Evolutionary conservation across 1,140 invertebrate species (phyloP), one percentile per base, ranked within the genome.

Genomic region (Drosophila baimaii): DNA sequence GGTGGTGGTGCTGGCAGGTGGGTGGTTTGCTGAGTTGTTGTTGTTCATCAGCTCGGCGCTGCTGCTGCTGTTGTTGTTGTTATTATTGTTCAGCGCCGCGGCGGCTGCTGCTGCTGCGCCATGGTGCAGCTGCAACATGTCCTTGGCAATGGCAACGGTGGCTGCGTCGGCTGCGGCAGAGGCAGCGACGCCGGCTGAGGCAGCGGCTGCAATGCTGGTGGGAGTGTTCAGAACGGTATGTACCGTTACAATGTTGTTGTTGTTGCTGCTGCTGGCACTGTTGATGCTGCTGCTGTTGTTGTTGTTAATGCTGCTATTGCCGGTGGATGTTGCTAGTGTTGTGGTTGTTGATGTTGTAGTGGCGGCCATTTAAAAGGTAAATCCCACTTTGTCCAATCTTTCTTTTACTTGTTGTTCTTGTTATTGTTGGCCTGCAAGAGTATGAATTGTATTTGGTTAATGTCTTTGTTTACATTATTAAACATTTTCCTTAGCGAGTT

Each of bases 41-140:
- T 72, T 84, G 61, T 35, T 68, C 17, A 59, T 62, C 79, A 81
- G 68, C 77, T 85, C 79, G 61, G 62, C 49, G 65, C 41, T 79
- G 54, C 64, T 75, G 44, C 37, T 68, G 55, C 19, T 86, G 52
- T 39, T 84, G 41, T 68, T 86, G 23, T 76, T 88, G 51, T 80
- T 81, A 31, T 88, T 47, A 51, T 80, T 85, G 43, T 83, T 85
- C 64, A 69, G 57, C 49, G 51, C 65, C 43, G 75, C 56, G 66
- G 82, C 66, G 52, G 82, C 73, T 75, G 81, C 66, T 49, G 81
- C 74, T 79, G 59, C 37, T 56, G 85, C 78, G 52, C 90, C 90
- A 82, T 91, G 90, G 62, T 91, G 90, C 83, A 91, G 79, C 78
- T 91, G 90, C 74, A 91, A 81, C 90, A 91, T 91, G 79, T 91